Evolutionary conservation across 1,140 invertebrate genomes (phyloP), one percentile per base, ranked within the genome.

Genomic region (Drosophila ambigua): DNA sequence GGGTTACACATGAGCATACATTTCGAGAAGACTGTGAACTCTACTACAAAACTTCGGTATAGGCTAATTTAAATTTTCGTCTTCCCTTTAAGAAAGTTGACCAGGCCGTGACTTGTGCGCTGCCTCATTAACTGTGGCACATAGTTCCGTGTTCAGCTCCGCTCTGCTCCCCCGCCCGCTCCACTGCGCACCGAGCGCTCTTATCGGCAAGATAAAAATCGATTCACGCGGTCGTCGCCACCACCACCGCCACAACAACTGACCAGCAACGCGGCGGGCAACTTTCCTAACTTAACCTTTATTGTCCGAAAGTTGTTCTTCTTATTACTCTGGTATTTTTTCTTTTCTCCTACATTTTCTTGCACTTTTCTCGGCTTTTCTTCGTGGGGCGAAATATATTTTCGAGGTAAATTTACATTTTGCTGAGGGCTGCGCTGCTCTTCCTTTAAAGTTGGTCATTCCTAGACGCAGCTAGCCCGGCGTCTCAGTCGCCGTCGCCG

Each of bases 221-320:
- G 83, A 87, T 87, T 87, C 79, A 64, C 83, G 79, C 75, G 83
- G 82, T 83, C 82, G 82, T 85, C 83, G 82, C 65, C 82, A 68
- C 72, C 72, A 57, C 71, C 60, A 41, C 20, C 48, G 5, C 35
- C 49, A 52, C 49, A 50, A 20, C 81, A 72, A 84, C 58, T 84
- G 82, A 74, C 77, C 75, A 63, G 69, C 75, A 46, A 62, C 64
- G 35, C 65, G 69, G 54, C 63, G 61, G 62, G 50, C 79, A 79
- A 88, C 83, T 88, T 88, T 88, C 84, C 76, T 88, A 88, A 88
- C 79, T 88, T 88, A 88, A 88, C 83, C 83, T 88, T 88, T 88
- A 88, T 88, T 88, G 83, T 88, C 83, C 79, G 84, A 88, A 88
- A 88, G 83, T 88, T 88, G 79, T 88, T 88, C 83, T 87, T 87